phyloP scores from a whole-genome alignment of 2,113 vertebrate genomes.

The Tachysurus vachellii region DNA sequence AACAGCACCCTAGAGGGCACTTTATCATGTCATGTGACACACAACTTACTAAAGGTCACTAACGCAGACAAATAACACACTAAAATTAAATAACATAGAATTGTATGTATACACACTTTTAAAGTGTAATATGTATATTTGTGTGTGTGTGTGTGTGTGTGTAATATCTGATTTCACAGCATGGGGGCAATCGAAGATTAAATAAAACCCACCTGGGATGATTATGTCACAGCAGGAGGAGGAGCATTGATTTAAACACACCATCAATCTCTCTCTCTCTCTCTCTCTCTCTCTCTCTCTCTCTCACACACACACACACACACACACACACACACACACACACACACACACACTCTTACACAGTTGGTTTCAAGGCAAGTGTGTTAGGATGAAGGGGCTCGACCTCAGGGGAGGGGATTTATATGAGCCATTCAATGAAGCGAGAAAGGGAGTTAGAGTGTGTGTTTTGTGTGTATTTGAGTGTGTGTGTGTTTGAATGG shows the following conservation, averaged over 20 bases:
- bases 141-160: background rate
- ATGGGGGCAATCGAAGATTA: conserved; percentile 72
- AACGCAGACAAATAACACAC: background rate
- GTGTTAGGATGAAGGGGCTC: conserved; percentile 13
- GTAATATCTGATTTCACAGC: conserved; percentile 62
- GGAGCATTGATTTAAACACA: conserved; percentile 9
- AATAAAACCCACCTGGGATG: conserved; percentile 56
- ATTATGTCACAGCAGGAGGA: conserved; percentile 59
- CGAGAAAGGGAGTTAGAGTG: conserved; percentile 33
- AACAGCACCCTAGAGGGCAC: background rate
- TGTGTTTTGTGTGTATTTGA: background rate
- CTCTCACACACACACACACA: background rate
- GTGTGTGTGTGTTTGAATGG: background rate
- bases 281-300: background rate
- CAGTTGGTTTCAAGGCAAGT: conserved; percentile 27
- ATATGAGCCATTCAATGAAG: conserved; percentile 53
- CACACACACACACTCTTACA: background rate
- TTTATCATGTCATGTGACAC: background rate
- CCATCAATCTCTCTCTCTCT: background rate
- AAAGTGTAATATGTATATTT: background rate
- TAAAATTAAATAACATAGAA: background rate
- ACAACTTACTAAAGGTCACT: background rate
- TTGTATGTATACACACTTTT: background rate
- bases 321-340: background rate
- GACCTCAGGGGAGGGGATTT: conserved; percentile 14